phyloP scores from a whole-genome alignment of 1,140 invertebrate genomes.

The Tetramorium alpestre region DNA sequence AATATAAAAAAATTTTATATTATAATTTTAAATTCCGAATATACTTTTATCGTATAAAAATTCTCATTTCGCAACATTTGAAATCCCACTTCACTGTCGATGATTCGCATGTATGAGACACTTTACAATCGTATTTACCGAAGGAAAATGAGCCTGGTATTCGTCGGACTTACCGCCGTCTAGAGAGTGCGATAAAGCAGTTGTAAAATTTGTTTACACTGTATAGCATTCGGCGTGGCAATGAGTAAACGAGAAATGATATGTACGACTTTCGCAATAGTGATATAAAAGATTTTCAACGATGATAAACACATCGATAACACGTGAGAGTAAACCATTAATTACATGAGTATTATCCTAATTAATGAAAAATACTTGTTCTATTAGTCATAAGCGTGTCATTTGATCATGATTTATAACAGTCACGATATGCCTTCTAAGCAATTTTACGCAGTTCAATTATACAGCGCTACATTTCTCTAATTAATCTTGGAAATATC shows the following conservation, averaged over 20 bases:
- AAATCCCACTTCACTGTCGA: neutral
- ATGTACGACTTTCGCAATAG: conserved; percentile 7
- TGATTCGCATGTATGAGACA: neutral
- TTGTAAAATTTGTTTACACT: conserved; percentile 44
- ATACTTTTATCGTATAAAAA: neutral
- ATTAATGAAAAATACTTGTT: neutral
- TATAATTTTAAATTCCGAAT: neutral
- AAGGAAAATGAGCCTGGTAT: conserved; percentile 30
- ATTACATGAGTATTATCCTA: neutral
- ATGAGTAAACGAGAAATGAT: neutral
- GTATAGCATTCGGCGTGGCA: neutral
- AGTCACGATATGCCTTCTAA: neutral
- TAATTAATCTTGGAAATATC: neutral
- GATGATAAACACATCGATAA: neutral
- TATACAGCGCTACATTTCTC: neutral
- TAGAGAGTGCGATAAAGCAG: conserved; percentile 21
- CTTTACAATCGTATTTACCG: conserved; percentile 40
- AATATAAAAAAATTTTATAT: neutral
- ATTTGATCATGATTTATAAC: neutral
- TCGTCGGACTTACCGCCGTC: conserved; percentile 24
- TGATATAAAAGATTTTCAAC: conserved; percentile 27
- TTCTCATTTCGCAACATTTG: neutral
- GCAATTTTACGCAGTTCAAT: neutral
- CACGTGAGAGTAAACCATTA: neutral
- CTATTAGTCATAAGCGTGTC: neutral